Conservation (phyloP, 1,140 invertebrate species). For the Amphibalanus amphitrite region DNA sequence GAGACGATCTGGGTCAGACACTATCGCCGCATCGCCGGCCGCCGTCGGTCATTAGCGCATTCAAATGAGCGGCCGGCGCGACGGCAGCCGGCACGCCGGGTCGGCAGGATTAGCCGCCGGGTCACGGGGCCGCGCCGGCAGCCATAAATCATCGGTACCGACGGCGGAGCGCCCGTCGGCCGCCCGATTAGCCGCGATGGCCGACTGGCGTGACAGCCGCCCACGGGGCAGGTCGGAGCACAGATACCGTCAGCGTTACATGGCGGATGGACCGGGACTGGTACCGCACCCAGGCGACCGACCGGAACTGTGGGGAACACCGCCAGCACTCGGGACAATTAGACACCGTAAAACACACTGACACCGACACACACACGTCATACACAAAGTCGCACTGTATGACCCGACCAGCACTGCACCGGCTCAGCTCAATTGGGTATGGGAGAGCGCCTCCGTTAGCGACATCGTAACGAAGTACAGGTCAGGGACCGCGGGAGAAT, state of each 20-base stretch:
- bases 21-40: neutral
- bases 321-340: too few relatives aligned
- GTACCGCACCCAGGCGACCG: too few relatives aligned
- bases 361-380: too few relatives aligned
- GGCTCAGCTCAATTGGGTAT: neutral
- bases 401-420: too few relatives aligned
- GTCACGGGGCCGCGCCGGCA: neutral
- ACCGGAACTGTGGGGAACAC: too few relatives aligned
- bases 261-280: too few relatives aligned
- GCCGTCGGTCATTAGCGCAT: neutral
- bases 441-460: neutral
- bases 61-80: neutral
- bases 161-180: too few relatives aligned
- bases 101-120: neutral
- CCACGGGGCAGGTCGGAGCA: too few relatives aligned
- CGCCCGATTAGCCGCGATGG: neutral
- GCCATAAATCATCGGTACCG: neutral
- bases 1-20: neutral
- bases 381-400: too few relatives aligned
- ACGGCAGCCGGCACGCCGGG: neutral
- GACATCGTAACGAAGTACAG: neutral
- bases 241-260: too few relatives aligned
- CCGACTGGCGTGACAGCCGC: neutral
- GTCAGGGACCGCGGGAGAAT: neutral
- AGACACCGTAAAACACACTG: too few relatives aligned